Evolutionary conservation across 2,113 vertebrate genomes (phyloP), one percentile per base, ranked within the genome.

Genomic region (Oreotrochilus melanogaster): DNA sequence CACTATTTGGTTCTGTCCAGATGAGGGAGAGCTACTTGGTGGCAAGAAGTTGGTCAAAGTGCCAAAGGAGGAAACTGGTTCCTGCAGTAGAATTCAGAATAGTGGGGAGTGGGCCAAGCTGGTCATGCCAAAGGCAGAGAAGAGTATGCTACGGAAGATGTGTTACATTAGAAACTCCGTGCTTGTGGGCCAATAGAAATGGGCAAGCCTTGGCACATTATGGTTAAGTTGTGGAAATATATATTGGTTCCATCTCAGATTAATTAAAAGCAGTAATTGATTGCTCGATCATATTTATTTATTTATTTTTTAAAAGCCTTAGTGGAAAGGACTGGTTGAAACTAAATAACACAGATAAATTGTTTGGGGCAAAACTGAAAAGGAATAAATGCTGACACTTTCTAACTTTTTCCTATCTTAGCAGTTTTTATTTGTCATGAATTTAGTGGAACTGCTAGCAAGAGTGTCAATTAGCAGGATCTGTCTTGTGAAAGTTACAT

Each of bases 1-100:
- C 15, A 3, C 6, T 37, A 69, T 83, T 62, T 57, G 3, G 9
- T 66, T 79, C 31, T 21, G 6, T 11, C 4, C 10, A 45, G 24
- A 18, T 1, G 0, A 28, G 18, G 7, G 9, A 54, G 6, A 48
- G 10, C 4, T 76, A 27, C 18, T 15, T 2, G 1, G 10, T 5
- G 4, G 8, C 19, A 70, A n/a, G 1, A 4, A 43, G 19, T 7
- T 31, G 14, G 31, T 70, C 15, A 22, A 72, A 86, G 6, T 50
- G 24, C n/a, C 3, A 1, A 69, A 65, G 15, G 4, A n/a, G 24
- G 11, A 70, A 79, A 54, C 10, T 70, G 7, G 37, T 87, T 31
- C 37, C 53, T 70, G 22, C 10, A 15, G n/a, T 8, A 60, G 28
- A 69, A 56, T 83, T 79, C 69, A 18, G 47, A 51, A 48, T 57